phyloP scores from a whole-genome alignment of 2,888 invertebrate genomes.

The Apocheima hispidaria region DNA sequence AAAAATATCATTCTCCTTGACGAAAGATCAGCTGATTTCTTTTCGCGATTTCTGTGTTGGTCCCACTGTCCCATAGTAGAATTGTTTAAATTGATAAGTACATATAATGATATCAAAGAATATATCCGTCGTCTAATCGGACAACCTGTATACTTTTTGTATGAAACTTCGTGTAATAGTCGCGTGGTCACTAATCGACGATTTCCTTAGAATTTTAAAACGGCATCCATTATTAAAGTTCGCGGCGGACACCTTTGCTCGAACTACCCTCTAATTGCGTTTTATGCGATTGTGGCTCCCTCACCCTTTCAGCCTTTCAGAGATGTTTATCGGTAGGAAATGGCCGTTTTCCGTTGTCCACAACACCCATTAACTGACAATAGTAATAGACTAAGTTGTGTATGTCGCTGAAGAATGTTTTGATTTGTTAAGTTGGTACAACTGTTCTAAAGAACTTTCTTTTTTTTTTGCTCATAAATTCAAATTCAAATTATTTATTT shows the following conservation, averaged over 20 bases:
- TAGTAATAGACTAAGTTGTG: constrained; percentile 79
- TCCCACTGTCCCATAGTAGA: too few species aligned
- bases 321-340: constrained; percentile 85
- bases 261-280: constrained; percentile 66
- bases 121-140: not conserved
- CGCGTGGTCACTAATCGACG: constrained; percentile 53
- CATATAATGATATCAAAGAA: not conserved
- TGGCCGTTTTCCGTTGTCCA: constrained; percentile 85
- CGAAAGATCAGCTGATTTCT: too few species aligned
- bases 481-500: too few species aligned
- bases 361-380: constrained; percentile 81
- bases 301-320: constrained; percentile 83
- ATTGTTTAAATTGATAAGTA: not conserved
- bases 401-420: constrained; percentile 45
- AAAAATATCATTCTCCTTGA: too few species aligned
- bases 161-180: constrained; percentile 18
- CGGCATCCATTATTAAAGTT: constrained; percentile 57
- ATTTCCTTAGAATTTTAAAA: constrained; percentile 67
- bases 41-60: too few species aligned
- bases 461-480: not conserved
- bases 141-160: too few species aligned
- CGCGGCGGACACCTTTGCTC: constrained; percentile 57
- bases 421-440: constrained; percentile 38
- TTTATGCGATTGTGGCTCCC: constrained; percentile 72
- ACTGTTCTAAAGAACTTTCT: not conserved